A percentile compares a stretch with the other conserved stretches of the same genome.
phyloP scores from a whole-genome alignment of 2,797 vertebrate species.

The Chromis chromis region DNA sequence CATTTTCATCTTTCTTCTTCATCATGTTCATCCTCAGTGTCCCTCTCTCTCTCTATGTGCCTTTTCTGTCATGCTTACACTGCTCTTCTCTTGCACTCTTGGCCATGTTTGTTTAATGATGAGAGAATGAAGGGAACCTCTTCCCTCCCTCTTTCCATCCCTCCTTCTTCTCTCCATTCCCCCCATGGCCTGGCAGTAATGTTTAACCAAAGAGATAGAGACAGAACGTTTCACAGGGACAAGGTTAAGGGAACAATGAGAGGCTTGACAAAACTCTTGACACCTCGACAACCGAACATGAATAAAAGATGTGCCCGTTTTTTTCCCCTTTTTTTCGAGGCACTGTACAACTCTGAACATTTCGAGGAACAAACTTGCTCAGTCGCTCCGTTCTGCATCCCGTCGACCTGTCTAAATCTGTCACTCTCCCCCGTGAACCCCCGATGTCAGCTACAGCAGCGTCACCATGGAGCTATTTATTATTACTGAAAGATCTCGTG shows the following conservation, averaged over 20 bases:
- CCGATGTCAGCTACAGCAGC: slow-evolving; percentile 14
- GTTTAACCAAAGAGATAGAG: slow-evolving; percentile 75
- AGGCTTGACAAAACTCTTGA: slow-evolving; percentile 81
- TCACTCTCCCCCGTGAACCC: slow-evolving; percentile 40
- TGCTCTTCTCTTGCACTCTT: slow-evolving; percentile 25
- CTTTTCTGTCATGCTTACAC: slow-evolving; percentile 9
- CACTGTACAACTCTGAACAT: slow-evolving; percentile 58
- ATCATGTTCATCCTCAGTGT: slow-evolving; percentile 42
- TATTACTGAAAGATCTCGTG: slow-evolving; percentile 38
- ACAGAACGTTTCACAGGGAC: slow-evolving; percentile 73
- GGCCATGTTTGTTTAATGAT: slow-evolving; percentile 64
- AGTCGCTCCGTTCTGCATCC: slow-evolving; percentile 42
- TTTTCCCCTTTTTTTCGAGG: slow-evolving; percentile 35
- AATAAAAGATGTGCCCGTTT: slow-evolving; percentile 76
- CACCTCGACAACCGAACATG: slow-evolving; percentile 77
- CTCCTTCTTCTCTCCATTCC: slow-evolving; percentile 6
- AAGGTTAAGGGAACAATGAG: slow-evolving; percentile 79
- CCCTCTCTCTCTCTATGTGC: not conserved
- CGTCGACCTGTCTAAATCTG: slow-evolving; percentile 44
- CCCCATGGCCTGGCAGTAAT: slow-evolving; percentile 51
- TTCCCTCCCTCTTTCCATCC: not conserved
- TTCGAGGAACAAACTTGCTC: slow-evolving; percentile 61
- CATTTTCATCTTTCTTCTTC: slow-evolving; percentile 47
- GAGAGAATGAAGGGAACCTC: slow-evolving; percentile 41
- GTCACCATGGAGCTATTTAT: slow-evolving; percentile 33